Evolutionary conservation across 2,113 vertebrate genomes (phyloP).

Genomic region (Eulemur macaco): DNA sequence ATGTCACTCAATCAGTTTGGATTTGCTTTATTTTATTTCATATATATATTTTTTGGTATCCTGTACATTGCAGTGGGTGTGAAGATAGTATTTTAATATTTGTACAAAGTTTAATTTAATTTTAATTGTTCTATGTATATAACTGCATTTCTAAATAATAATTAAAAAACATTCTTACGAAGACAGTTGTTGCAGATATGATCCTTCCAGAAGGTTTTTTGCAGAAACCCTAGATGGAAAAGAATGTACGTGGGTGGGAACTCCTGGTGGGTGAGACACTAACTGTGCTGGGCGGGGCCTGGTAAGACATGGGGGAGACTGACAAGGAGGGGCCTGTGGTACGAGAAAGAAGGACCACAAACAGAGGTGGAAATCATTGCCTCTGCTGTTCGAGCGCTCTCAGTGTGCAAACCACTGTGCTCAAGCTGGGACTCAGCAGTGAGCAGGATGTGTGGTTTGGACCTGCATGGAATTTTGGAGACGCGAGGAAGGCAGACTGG

Average conservation of each 20-base stretch:
- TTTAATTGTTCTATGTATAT: conserved; percentile 99
- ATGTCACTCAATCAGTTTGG: conserved; percentile 83
- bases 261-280: neutral
- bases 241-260: neutral
- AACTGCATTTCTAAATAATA: conserved; percentile 99
- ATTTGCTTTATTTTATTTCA: conserved; percentile 91
- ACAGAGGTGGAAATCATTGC: neutral
- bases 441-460: neutral
- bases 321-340: no score
- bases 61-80: conserved; percentile 98
- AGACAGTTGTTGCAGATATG: conserved; percentile 78
- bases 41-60: conserved; percentile 88
- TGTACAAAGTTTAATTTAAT: conserved; percentile 99
- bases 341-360: neutral
- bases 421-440: neutral
- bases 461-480: rapidly evolving
- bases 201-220: conserved; percentile 32
- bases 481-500: neutral
- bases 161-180: conserved; percentile 94
- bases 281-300: neutral
- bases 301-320: neutral
- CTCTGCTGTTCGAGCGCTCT: neutral
- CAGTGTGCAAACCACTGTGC: neutral
- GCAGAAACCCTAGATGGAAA: neutral
- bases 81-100: conserved; percentile 99